These are phyloP conservation scores for Neoitamus cyanurus DNA, from an alignment of 2,888 invertebrate genomes.

Conservation along the genomic window DNA sequence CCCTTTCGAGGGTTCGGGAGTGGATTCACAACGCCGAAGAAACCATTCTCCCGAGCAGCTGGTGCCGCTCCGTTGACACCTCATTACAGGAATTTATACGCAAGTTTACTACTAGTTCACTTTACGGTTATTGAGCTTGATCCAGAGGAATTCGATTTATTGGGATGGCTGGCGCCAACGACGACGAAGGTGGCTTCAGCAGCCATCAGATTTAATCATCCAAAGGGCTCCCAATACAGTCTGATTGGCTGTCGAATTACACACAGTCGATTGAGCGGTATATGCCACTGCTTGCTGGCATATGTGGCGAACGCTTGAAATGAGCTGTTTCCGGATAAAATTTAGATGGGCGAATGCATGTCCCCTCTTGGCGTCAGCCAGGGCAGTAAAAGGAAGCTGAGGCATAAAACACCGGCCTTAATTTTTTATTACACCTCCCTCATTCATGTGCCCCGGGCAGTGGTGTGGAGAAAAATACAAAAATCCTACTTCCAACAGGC, in stretches of 20 bases:
- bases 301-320: not conserved
- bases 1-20: not conserved
- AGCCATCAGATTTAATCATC: not conserved
- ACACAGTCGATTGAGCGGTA: not conserved
- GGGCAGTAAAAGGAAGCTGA: not conserved
- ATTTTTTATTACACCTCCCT: not conserved
- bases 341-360: not conserved
- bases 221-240: not conserved
- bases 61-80: slow-evolving; percentile 51
- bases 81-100: slow-evolving; percentile 50
- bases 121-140: slow-evolving; percentile 51
- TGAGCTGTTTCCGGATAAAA: not conserved
- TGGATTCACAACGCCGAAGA: slow-evolving; percentile 12
- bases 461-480: not conserved
- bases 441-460: not conserved
- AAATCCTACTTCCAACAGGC: not conserved
- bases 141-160: slow-evolving; percentile 1
- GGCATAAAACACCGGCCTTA: not conserved
- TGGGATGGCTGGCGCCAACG: not conserved
- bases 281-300: not conserved
- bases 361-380: not conserved
- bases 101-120: slow-evolving; percentile 39
- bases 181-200: not conserved
- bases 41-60: slow-evolving; percentile 47
- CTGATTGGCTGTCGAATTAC: not conserved